Evolutionary conservation across 2,113 vertebrate species (phyloP).

Genomic region (Lepisosteus oculatus): DNA sequence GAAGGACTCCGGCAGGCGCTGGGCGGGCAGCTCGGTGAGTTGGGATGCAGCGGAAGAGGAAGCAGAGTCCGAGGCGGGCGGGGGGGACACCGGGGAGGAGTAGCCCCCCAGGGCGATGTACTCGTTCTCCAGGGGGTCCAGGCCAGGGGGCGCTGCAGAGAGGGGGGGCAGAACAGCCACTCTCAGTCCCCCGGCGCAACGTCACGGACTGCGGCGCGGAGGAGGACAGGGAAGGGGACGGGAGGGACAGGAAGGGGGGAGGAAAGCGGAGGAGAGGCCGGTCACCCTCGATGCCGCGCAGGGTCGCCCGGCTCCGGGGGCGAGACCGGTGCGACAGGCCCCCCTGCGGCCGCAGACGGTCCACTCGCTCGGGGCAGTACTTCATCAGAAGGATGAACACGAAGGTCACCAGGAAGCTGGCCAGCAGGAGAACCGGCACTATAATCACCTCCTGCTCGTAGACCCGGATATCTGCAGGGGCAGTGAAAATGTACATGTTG

Average conservation of each 20-base stretch:
- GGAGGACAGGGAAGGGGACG: not conserved
- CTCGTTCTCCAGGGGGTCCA: constrained; percentile 68
- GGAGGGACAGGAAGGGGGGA: not conserved
- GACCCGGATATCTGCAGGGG: constrained; percentile 52
- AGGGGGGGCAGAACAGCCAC: too few species aligned
- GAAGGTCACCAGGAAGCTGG: constrained; percentile 56
- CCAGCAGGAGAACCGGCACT: constrained; percentile 60
- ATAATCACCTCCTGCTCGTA: constrained; percentile 70
- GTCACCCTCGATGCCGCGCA: constrained; percentile 65
- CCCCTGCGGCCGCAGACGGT: constrained; percentile 33
- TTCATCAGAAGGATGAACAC: constrained; percentile 59
- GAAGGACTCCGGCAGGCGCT: constrained; percentile 67
- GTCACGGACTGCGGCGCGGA: too few species aligned
- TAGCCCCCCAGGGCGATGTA: constrained; percentile 53
- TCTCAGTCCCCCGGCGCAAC: too few species aligned
- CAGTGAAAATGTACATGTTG: not conserved
- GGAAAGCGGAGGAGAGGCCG: not conserved
- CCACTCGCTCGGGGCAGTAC: constrained; percentile 63
- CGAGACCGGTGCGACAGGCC: not conserved
- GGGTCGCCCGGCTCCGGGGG: constrained; percentile 31
- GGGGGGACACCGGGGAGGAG: constrained; percentile 49
- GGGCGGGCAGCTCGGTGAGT: constrained; percentile 58
- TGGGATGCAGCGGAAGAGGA: constrained; percentile 36
- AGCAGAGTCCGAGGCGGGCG: constrained; percentile 22
- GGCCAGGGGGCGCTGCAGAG: constrained; percentile 56